Evolutionary conservation across 2,797 vertebrate genomes (phyloP).

Genomic region (Dryobates pubescens): DNA sequence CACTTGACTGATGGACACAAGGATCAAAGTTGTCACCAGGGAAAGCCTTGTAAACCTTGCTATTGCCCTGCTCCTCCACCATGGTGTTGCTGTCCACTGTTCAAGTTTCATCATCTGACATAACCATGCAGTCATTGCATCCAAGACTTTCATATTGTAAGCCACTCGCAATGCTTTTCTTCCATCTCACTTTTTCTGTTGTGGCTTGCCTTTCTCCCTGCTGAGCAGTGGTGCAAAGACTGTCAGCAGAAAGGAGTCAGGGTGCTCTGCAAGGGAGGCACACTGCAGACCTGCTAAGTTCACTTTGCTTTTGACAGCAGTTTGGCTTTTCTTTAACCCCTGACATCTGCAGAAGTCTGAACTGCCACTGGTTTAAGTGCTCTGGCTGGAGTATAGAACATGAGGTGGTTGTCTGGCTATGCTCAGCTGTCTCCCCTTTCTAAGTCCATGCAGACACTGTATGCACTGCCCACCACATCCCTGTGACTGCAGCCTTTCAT

Average conservation of each 20-base stretch:
- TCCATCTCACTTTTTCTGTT: neutral
- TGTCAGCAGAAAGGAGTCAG: neutral
- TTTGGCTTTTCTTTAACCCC: neutral
- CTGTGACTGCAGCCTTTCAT: neutral
- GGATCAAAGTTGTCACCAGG: neutral
- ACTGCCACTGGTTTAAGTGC: neutral
- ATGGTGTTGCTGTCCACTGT: neutral
- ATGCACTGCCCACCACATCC: fast-evolving
- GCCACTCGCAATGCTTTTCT: neutral
- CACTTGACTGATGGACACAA: fast-evolving
- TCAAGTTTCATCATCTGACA: neutral
- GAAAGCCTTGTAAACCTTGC: neutral
- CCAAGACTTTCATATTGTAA: neutral
- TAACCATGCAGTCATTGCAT: neutral
- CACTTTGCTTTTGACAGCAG: neutral
- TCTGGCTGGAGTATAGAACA: neutral
- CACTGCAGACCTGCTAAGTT: neutral
- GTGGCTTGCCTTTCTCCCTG: neutral
- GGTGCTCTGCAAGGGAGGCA: neutral
- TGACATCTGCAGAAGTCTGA: neutral
- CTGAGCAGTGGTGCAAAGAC: too few species aligned
- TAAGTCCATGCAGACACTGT: neutral
- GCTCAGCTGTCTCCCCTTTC: neutral
- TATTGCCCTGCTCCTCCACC: neutral
- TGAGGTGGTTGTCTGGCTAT: neutral